Percentiles rank a stretch among this genome's conserved stretches.
phyloP scores from a whole-genome alignment of 1,140 invertebrate genomes.

The Microplitis demolitor region DNA sequence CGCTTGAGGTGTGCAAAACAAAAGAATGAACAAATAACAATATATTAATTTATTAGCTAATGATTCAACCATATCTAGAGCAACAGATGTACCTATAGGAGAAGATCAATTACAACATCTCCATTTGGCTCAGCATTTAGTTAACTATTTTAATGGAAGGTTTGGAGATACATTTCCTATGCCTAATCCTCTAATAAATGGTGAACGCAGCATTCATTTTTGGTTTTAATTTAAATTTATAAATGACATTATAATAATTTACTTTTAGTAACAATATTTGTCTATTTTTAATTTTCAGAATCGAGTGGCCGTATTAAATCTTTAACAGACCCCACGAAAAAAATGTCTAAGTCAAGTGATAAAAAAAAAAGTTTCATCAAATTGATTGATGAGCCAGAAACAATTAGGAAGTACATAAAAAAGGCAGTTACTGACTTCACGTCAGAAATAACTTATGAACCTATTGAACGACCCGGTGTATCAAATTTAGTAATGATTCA shows the following conservation, averaged over 20 bases:
- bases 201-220: conserved; percentile 43
- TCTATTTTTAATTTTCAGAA: conserved; percentile 45
- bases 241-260: background rate
- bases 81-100: conserved; percentile 93
- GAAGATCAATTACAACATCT: conserved; percentile 94
- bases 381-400: conserved; percentile 79
- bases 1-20: too few relatives aligned
- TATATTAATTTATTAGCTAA: background rate
- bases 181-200: conserved; percentile 70
- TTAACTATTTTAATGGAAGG: conserved; percentile 78
- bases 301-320: conserved; percentile 74
- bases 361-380: conserved; percentile 80
- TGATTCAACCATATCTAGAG: conserved; percentile 60
- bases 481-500: conserved; percentile 89
- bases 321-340: conserved; percentile 82
- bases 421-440: conserved; percentile 92
- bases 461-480: conserved; percentile 79
- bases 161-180: conserved; percentile 79
- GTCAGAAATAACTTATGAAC: conserved; percentile 83
- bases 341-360: conserved; percentile 97
- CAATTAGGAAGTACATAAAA: conserved; percentile 81
- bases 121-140: conserved; percentile 84
- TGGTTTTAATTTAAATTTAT: conserved; percentile 3
- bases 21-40: too few relatives aligned
- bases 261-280: background rate